Percentiles rank a stretch among this genome's conserved stretches.
These are phyloP conservation scores for Sepioteuthis lessoniana DNA, from an alignment of 2,888 invertebrate species.

Conservation along the genomic window DNA sequence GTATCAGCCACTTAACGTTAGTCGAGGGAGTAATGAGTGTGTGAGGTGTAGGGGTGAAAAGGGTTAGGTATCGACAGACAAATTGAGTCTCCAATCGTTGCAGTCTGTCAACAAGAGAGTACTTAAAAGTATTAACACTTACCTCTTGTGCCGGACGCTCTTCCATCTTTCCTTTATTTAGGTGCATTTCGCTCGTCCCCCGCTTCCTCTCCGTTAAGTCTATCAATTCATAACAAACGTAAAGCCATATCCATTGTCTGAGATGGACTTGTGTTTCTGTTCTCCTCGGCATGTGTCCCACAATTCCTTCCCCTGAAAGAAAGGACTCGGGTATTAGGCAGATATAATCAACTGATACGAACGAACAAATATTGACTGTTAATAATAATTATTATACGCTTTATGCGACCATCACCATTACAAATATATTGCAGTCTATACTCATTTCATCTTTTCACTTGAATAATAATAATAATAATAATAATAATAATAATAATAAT, in stretches of 20 bases:
- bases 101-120: conserved; percentile 12
- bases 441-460: too few species aligned
- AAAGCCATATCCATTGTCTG: conserved; percentile 21
- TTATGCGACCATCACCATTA: too few species aligned
- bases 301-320: neutral
- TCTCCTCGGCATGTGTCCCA: neutral
- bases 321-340: neutral
- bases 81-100: neutral
- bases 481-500: too few species aligned
- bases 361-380: neutral
- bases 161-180: neutral
- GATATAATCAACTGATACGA: neutral
- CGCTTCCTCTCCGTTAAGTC: neutral
- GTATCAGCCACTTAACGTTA: neutral
- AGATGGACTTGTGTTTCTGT: neutral
- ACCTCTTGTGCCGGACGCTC: neutral
- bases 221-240: neutral
- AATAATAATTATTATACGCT: neutral
- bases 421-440: too few species aligned
- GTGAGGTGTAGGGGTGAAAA: too few species aligned
- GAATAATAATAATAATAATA: too few species aligned
- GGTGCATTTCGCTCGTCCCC: neutral
- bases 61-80: neutral
- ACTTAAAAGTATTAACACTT: conserved; percentile 23
- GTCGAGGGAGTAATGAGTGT: neutral